Base-by-base conservation (phyloP, 2,888 invertebrate genomes). In the Steinernema hermaphroditum region DNA sequence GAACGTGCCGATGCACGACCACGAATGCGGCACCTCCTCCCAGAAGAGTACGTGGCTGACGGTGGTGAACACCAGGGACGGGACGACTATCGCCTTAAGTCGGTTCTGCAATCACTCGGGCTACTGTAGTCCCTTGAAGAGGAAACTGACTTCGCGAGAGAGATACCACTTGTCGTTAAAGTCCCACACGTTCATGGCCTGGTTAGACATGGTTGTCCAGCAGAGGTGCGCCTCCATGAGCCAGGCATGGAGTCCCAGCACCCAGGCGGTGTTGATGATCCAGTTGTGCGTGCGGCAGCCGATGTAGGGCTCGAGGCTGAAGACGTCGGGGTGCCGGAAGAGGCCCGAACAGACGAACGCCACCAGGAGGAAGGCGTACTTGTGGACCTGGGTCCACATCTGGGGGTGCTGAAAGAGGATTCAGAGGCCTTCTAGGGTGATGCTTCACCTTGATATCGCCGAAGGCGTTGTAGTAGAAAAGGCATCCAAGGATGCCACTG, bases 381-480 rank as follows among this genome's bases (percentile, higher is more conserved):
- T 29, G 2, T 32, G 16, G 62, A 9, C 4, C 19, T 62, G 62
- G 16, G 34, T 62, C 27, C 29, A 16, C 16, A 16, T 14, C 16
- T 62, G 62, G 4, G 62, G 62, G 62, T 62, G 62, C 54, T 54
- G 29, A 24, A 54, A 12, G 24, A 16, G 54, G 12, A 19, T 4
- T 46, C 46, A 74, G 32, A 82, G 37, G 37, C 4, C 6, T 4
- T 8, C 37, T 4, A 37, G 37, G 12, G 37, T 4, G 37, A 37
- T 37, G 6, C 12, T 12, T 12, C 12, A 37, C 77, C 72, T 82
- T 80, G 43, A 80, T 68, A 16, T 76, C 72, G 19, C 78, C 77
- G 14, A 82, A 79, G 4, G 78, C 77, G 29, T 78, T 75, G 46
- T 81, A 78, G 8, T 80, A 80, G 8, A 78, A 68, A 12, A 82